Conservation (phyloP, 92 coral and sea anemone genomes). For the Parazoanthus swiftii region DNA sequence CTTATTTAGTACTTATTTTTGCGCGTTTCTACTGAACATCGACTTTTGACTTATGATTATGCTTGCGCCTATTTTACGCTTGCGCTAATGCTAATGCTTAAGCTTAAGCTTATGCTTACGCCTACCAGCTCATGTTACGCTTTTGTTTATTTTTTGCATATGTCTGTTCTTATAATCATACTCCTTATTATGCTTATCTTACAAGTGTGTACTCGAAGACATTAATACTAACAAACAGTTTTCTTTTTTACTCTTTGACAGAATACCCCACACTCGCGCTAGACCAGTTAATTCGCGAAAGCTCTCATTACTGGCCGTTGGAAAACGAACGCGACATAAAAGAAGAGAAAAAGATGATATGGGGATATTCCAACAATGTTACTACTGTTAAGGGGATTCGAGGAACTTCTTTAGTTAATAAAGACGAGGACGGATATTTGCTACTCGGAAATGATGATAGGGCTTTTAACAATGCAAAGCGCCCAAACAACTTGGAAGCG, state of each 20-base stretch:
- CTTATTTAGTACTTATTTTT: too few relatives aligned
- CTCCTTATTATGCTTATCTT: too few relatives aligned
- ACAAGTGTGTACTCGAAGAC: too few relatives aligned
- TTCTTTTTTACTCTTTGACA: background rate
- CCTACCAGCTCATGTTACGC: too few relatives aligned
- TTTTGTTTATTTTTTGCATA: too few relatives aligned
- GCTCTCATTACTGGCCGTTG: slow-evolving; percentile 31
- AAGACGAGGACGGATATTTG: background rate
- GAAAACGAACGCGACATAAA: slow-evolving; percentile 21
- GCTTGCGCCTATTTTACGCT: too few relatives aligned
- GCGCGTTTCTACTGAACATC: too few relatives aligned
- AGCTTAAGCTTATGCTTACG: too few relatives aligned
- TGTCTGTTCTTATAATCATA: too few relatives aligned
- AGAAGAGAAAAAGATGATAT: slow-evolving; percentile 11
- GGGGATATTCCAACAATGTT: slow-evolving; percentile 32
- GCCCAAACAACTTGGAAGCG: background rate
- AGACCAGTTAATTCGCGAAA: slow-evolving; percentile 18
- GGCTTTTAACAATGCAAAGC: background rate
- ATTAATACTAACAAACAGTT: too few relatives aligned
- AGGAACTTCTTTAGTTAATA: slow-evolving; percentile 6
- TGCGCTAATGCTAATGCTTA: too few relatives aligned
- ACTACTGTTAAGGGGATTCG: slow-evolving; percentile 12
- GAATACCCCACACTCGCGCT: slow-evolving; percentile 8
- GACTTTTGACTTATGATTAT: too few relatives aligned
- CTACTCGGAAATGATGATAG: background rate